phyloP scores from a whole-genome alignment of 2,888 invertebrate genomes.

The Sinelater perroti region DNA sequence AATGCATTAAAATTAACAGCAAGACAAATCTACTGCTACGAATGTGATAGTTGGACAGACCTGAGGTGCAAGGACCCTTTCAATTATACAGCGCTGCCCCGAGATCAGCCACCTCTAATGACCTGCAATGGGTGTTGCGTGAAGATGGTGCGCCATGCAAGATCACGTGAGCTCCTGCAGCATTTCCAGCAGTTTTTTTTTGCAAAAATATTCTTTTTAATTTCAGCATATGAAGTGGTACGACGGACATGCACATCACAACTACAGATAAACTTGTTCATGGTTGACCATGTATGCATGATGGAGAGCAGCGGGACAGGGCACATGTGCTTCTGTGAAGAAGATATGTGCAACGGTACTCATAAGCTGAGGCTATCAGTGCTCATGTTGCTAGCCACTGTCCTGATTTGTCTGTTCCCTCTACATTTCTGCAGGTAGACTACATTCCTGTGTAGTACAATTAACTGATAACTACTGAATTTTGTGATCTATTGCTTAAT shows the following conservation, averaged over 20 bases:
- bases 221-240: conserved; percentile 89
- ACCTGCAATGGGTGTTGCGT: conserved; percentile 94
- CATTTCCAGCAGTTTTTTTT: background rate
- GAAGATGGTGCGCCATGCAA: conserved; percentile 92
- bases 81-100: conserved; percentile 88
- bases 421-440: conserved; percentile 11
- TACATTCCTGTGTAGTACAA: background rate
- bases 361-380: conserved; percentile 51
- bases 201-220: conserved; percentile 22
- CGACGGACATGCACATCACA: conserved; percentile 92
- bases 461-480: no score
- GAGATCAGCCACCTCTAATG: conserved; percentile 87
- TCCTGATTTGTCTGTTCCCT: conserved; percentile 5
- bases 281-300: conserved; percentile 99
- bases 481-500: no score
- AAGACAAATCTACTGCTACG: conserved; percentile 90
- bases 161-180: conserved; percentile 79
- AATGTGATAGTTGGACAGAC: conserved; percentile 94
- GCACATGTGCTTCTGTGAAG: conserved; percentile 98
- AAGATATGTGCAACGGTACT: conserved; percentile 89
- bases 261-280: conserved; percentile 94
- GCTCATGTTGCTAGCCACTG: conserved; percentile 9
- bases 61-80: conserved; percentile 90
- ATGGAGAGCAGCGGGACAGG: conserved; percentile 97
- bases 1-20: conserved; percentile 66